Conservation (phyloP, 2,888 invertebrate species). For the Ceraclea dissimilis region DNA sequence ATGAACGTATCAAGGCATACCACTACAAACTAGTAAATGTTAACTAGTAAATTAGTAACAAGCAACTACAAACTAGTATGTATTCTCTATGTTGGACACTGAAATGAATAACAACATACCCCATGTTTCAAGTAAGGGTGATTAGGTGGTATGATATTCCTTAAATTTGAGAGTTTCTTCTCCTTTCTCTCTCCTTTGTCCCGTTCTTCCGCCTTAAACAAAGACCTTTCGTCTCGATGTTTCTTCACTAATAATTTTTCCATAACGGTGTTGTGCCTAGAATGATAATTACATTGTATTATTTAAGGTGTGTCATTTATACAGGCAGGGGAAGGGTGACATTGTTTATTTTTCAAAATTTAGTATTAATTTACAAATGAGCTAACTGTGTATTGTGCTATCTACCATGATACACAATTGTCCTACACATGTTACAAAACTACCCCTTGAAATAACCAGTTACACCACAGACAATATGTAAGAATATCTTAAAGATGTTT, state of each 20-base stretch:
- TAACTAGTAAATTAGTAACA: not conserved
- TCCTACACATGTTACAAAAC: too few species aligned
- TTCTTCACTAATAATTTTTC: constrained; percentile 68
- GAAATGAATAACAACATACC: not conserved
- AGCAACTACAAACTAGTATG: too few species aligned
- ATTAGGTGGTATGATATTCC: not conserved
- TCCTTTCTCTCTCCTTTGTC: constrained; percentile 35
- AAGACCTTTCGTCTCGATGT: constrained; percentile 55
- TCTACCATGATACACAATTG: too few species aligned
- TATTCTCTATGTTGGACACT: not conserved
- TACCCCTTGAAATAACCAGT: too few species aligned
- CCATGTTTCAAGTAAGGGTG: not conserved
- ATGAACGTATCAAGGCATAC: not conserved
- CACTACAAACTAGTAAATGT: not conserved
- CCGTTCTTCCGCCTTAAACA: constrained; percentile 40
- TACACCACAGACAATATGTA: too few species aligned
- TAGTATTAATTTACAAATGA: too few species aligned
- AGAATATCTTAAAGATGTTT: too few species aligned
- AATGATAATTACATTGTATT: constrained; percentile 12
- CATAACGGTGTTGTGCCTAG: constrained; percentile 75
- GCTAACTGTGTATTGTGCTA: too few species aligned
- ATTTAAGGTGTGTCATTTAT: not conserved
- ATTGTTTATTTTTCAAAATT: not conserved
- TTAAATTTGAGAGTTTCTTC: constrained; percentile 32
- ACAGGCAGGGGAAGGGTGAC: not conserved